Evolutionary conservation across 1,140 invertebrate species (phyloP).

Genomic region (Melanaphis sacchari): DNA sequence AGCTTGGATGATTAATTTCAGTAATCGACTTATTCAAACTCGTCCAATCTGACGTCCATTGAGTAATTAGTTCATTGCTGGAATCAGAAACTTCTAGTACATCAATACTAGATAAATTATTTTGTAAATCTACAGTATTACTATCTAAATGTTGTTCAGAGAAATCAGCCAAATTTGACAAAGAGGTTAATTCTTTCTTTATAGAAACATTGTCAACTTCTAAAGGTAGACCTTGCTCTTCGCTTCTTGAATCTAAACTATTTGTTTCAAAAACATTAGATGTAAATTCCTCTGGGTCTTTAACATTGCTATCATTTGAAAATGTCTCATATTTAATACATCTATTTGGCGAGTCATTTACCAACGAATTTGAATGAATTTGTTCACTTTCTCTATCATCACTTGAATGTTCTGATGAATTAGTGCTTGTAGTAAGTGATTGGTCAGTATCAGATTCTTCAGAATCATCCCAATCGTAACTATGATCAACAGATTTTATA

Average conservation of each 20-base stretch:
- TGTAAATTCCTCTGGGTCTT: background rate
- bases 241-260: background rate
- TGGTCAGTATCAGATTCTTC: conserved; percentile 2
- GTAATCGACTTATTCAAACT: background rate
- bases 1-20: background rate
- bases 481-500: background rate
- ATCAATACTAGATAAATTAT: background rate
- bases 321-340: background rate
- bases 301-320: background rate
- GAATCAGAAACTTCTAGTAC: background rate
- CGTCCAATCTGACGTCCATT: conserved; percentile 33
- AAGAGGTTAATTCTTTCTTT: background rate
- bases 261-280: background rate
- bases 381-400: background rate
- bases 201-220: background rate
- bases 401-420: background rate
- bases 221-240: background rate
- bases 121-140: background rate
- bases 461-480: background rate
- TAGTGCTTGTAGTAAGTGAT: background rate
- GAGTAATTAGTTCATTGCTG: background rate
- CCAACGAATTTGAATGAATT: background rate
- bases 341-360: background rate
- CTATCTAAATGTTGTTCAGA: background rate
- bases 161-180: background rate